Conservation (phyloP, 2,888 invertebrate species). For the Netelia virgata region DNA sequence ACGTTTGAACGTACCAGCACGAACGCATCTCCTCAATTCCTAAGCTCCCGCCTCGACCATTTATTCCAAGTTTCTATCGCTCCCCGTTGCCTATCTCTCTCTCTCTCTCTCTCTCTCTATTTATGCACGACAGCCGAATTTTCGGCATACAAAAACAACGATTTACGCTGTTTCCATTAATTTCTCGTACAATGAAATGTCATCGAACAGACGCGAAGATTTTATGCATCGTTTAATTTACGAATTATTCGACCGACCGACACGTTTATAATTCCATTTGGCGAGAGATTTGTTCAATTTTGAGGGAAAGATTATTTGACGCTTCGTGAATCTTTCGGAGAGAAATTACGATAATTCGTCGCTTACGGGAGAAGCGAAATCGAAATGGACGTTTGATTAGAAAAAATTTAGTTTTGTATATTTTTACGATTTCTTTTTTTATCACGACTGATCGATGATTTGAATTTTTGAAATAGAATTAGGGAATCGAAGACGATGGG, state of each 20-base stretch:
- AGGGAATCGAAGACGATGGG: no score
- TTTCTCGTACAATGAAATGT: background rate
- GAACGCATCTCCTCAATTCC: conserved; percentile 43
- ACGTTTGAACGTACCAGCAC: conserved; percentile 47
- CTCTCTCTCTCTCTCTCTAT: conserved; percentile 5
- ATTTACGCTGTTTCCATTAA: background rate
- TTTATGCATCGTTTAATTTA: background rate
- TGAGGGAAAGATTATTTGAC: no score
- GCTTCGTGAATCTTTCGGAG: no score
- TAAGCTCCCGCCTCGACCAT: background rate
- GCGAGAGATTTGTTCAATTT: no score
- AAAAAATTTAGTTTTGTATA: no score
- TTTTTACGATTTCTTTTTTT: no score
- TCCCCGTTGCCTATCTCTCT: conserved; percentile 9
- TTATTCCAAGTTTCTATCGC: conserved; percentile 50
- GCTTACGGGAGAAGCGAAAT: no score
- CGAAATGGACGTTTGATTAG: no score
- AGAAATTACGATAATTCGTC: no score
- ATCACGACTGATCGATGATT: no score
- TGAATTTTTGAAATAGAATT: no score
- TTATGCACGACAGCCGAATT: conserved; percentile 40
- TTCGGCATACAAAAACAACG: background rate
- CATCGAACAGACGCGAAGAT: background rate
- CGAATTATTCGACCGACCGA: background rate
- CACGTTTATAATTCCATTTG: no score